A percentile compares a stretch with the other conserved stretches of the same genome.
phyloP scores from a whole-genome alignment of 2,113 vertebrate species.

The Sitta europaea region DNA sequence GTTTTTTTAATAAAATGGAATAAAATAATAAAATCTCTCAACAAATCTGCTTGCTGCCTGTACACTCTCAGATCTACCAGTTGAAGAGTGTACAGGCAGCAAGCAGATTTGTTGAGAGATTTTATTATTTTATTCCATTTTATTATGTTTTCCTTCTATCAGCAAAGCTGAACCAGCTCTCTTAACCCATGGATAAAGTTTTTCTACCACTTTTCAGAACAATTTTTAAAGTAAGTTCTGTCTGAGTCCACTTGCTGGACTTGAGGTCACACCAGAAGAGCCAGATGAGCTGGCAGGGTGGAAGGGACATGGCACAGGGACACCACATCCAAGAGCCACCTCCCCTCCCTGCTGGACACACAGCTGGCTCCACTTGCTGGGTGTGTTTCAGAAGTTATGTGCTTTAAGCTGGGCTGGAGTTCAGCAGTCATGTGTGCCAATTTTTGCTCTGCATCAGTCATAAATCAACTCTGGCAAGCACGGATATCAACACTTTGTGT shows the following conservation, averaged over 20 bases:
- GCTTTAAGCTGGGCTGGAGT: background rate
- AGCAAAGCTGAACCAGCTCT: background rate
- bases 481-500: rapidly evolving
- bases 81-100: background rate
- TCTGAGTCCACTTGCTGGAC: background rate
- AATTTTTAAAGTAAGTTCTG: background rate
- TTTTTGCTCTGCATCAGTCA: background rate
- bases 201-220: background rate
- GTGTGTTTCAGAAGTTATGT: rapidly evolving
- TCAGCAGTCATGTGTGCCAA: background rate
- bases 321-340: background rate
- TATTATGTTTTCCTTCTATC: background rate
- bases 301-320: background rate
- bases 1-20: background rate
- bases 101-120: background rate
- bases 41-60: background rate
- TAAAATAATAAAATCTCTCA: background rate
- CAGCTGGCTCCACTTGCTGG: background rate
- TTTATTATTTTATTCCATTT: background rate
- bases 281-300: background rate
- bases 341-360: background rate
- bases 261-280: background rate
- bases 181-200: background rate
- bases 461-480: background rate
- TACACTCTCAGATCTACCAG: background rate